A percentile compares a stretch with the other conserved stretches of the same genome.
Conservation (phyloP, 2,888 invertebrate species). For the Eupelmus urozonus region DNA sequence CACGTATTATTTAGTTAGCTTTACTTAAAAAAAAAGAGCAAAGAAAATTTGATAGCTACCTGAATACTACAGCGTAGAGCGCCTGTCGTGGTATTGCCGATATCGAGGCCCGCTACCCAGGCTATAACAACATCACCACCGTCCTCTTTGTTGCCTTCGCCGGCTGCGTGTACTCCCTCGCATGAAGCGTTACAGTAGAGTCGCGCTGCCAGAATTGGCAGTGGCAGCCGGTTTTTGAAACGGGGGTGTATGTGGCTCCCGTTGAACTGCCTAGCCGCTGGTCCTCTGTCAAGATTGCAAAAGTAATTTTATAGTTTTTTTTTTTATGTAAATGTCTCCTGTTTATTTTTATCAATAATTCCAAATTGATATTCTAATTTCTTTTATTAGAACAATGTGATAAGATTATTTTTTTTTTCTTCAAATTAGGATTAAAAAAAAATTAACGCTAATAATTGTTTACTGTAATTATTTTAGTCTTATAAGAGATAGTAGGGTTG, state of each 20-base stretch:
- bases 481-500: too few species aligned
- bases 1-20: too few species aligned
- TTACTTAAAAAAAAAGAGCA: too few species aligned
- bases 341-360: too few species aligned
- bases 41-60: constrained; percentile 60
- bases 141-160: constrained; percentile 49
- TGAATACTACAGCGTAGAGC: constrained; percentile 72
- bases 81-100: constrained; percentile 66
- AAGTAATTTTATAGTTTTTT: background rate
- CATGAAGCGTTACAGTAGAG: constrained; percentile 62
- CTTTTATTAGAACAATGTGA: background rate
- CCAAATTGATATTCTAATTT: background rate
- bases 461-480: too few species aligned
- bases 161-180: background rate
- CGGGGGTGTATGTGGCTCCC: constrained; percentile 71
- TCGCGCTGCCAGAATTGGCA: constrained; percentile 72
- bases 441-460: too few species aligned
- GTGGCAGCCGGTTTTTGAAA: constrained; percentile 72
- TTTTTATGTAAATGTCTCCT: background rate
- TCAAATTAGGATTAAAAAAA: too few species aligned
- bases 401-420: too few species aligned
- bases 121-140: constrained; percentile 71
- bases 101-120: constrained; percentile 74
- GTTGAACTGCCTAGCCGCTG: constrained; percentile 70
- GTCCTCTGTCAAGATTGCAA: constrained; percentile 66